phyloP scores from a whole-genome alignment of 2,797 vertebrate species.

The Sphenopsis melanotis region DNA sequence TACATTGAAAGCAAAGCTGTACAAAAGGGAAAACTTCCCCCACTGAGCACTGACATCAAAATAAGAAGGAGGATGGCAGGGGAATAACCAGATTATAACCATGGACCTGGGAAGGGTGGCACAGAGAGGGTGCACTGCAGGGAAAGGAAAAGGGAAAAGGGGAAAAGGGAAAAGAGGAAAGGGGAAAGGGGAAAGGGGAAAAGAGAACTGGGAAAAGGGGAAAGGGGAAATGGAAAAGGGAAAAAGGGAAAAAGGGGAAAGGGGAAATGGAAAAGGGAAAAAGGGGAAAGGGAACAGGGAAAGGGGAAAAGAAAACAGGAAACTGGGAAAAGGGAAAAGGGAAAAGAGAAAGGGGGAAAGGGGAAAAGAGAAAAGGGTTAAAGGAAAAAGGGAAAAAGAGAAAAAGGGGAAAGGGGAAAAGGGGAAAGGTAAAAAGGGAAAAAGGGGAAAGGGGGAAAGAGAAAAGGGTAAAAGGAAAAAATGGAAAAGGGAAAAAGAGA shows the following conservation, averaged over 20 bases:
- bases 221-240: fast-evolving
- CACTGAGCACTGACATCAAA: neutral
- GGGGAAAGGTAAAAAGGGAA: too few species aligned
- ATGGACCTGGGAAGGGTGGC: neutral
- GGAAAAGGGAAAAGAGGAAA: fast-evolving
- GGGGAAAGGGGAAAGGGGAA: fast-evolving
- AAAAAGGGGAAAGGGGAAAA: too few species aligned
- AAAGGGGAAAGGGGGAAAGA: fast-evolving
- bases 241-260: fast-evolving
- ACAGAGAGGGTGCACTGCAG: neutral
- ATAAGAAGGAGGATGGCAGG: neutral
- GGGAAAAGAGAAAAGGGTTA: fast-evolving
- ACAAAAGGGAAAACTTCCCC: neutral
- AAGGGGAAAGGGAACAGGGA: fast-evolving
- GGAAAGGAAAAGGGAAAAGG: neutral
- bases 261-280: too few species aligned
- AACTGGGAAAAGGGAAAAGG: fast-evolving
- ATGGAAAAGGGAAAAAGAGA: neutral
- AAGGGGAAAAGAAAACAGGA: fast-evolving
- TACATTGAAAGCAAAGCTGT: neutral
- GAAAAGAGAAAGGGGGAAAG: fast-evolving
- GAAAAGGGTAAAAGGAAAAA: fast-evolving
- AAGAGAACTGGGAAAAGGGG: fast-evolving
- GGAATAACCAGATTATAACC: neutral
- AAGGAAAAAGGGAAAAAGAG: fast-evolving